phyloP scores from a whole-genome alignment of 2,113 vertebrate species.

The Campylomormyrus tamandua region DNA sequence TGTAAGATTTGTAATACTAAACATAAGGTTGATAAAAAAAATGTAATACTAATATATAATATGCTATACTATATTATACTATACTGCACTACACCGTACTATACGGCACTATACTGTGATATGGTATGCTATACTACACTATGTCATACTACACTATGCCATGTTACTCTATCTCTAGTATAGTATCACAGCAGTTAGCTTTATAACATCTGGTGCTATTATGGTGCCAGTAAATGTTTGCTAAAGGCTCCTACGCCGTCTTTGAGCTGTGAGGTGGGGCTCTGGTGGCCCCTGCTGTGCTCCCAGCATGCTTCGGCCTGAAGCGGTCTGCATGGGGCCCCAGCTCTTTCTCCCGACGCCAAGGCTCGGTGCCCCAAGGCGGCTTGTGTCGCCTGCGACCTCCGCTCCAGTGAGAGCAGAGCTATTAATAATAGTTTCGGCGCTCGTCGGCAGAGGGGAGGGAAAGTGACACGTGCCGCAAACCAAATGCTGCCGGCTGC shows the following conservation, averaged over 20 bases:
- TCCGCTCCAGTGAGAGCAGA: slow-evolving; percentile 37
- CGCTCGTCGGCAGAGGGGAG: slow-evolving; percentile 3
- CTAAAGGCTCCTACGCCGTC: neutral
- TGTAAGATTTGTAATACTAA: neutral
- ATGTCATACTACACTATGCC: neutral
- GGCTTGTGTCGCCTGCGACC: slow-evolving; percentile 69
- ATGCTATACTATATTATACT: neutral
- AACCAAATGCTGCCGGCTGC: slow-evolving; percentile 39
- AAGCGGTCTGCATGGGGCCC: neutral
- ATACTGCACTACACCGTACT: neutral
- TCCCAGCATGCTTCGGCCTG: neutral
- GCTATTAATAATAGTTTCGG: slow-evolving; percentile 61
- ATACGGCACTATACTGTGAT: neutral
- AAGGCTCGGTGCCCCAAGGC: slow-evolving; percentile 71
- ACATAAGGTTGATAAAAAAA: neutral
- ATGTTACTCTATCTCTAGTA: neutral
- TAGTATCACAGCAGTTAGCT: neutral
- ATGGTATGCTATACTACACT: neutral
- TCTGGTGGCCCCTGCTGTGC: neutral
- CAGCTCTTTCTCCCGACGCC: slow-evolving; percentile 31
- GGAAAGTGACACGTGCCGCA: slow-evolving; percentile 34
- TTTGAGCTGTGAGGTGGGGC: neutral
- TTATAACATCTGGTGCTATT: neutral
- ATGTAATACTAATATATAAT: neutral
- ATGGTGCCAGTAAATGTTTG: neutral